Base-by-base conservation (phyloP, 2,797 vertebrate genomes). In the Pangasius mekongensis region DNA sequence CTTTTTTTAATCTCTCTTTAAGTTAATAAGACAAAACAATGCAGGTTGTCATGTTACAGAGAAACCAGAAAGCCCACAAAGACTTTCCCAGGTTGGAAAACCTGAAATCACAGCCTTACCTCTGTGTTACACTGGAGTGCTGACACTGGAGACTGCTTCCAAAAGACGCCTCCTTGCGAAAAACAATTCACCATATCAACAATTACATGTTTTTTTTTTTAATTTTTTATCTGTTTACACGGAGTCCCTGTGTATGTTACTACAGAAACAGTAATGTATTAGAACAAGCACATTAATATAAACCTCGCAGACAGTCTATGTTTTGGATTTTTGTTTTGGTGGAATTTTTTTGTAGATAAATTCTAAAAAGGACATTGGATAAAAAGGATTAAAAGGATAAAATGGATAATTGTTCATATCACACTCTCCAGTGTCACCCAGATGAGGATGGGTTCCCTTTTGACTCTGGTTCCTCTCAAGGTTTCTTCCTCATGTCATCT, bases 31-130 rank as follows among this genome's bases (percentile, higher is more conserved):
- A 83, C 39, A 49, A 66, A 58, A 81, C 2, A 49, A 64, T 10
- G 27, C 39, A 67, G 82, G n/a, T 69, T 69, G 62, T 69, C 47
- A 84, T 84, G 16, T 69, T 52, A n/a, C 80, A 82, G 56, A 62
- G 80, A 43, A 64, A 66, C 5, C 39, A n/a, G 14, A 66, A 49
- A 33, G 43, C 58, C 24, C 24, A 64, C 81, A 64, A 56, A 24
- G 22, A 60, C 47, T 36, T 58, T 22, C 4, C n/a, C 8, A 54
- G 27, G 13, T 43, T 27, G 9, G 39, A 47, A 13, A 27, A 24
- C 36, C 43, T 20, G 8, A 20, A 39, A 14, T 22, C n/a, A 43
- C 43, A 77, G 43, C 3, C 24, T 22, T 39, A 43, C 47, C 27
- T 30, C 13, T 8, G 14, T 27, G 13, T 47, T 11, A 27, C 20